Conservation (phyloP, 2,797 vertebrate genomes). For the Rhabdophis nuchalis region DNA sequence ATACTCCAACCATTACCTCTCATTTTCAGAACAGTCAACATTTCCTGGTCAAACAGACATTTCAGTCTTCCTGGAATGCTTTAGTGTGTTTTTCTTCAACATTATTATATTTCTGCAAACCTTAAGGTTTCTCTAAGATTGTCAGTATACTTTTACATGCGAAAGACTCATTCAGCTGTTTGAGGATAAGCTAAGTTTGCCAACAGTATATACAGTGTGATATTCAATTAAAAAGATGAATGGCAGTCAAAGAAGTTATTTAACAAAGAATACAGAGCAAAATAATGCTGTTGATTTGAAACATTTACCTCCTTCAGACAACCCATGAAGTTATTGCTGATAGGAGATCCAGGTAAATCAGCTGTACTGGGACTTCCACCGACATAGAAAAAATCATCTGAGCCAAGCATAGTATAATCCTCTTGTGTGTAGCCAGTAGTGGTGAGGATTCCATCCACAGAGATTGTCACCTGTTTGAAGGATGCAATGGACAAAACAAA, state of each 20-base stretch:
- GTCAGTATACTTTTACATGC: neutral
- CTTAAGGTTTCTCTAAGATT: neutral
- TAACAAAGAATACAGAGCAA: neutral
- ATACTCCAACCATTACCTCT: neutral
- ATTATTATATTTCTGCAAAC: neutral
- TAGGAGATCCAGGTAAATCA: constrained; percentile 93
- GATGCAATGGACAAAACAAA: constrained; percentile 60
- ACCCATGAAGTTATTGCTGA: constrained; percentile 99
- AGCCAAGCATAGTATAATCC: constrained; percentile 98
- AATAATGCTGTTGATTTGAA: neutral
- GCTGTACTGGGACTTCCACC: constrained; percentile 96
- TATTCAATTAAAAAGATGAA: neutral
- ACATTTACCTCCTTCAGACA: constrained; percentile 92
- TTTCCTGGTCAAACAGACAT: neutral
- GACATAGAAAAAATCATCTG: constrained; percentile 97
- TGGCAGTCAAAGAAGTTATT: neutral
- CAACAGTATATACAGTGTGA: neutral
- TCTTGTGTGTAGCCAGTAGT: constrained; percentile 98
- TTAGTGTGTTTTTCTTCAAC: neutral
- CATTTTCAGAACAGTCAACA: neutral
- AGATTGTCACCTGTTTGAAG: constrained; percentile 91
- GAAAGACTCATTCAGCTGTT: neutral
- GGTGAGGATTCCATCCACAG: constrained; percentile 96
- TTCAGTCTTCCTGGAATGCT: neutral
- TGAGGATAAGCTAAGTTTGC: neutral